These are phyloP conservation scores for Ips typographus DNA, from an alignment of 1,140 invertebrate species.

Conservation along the genomic window DNA sequence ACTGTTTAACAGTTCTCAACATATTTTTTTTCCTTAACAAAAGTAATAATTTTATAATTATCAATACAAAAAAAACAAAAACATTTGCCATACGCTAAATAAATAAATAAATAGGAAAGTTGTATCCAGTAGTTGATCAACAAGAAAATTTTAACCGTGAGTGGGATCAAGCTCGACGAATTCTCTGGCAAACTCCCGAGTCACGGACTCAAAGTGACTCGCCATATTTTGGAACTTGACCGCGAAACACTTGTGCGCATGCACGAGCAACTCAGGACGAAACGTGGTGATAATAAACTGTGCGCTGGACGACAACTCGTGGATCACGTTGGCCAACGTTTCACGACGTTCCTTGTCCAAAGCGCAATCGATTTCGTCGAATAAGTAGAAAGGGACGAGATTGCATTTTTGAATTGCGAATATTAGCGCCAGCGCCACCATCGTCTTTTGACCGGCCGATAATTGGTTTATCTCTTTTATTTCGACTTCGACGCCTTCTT, in stretches of 20 bases:
- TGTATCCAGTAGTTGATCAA: too few species aligned
- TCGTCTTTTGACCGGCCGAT: conserved; percentile 97
- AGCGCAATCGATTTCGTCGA: conserved; percentile 99
- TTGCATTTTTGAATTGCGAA: conserved; percentile 99
- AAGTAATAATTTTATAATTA: neutral
- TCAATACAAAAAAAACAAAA: too few species aligned
- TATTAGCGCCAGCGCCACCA: conserved; percentile 95
- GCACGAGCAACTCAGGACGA: conserved; percentile 93
- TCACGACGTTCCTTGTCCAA: conserved; percentile 96
- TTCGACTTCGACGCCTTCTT: conserved; percentile 74
- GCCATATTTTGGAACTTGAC: conserved; percentile 99
- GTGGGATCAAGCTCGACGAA: conserved; percentile 96
- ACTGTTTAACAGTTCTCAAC: too few species aligned
- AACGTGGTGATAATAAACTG: conserved; percentile 99
- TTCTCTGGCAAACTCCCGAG: conserved; percentile 91
- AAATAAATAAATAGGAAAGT: too few species aligned
- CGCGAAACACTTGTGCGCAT: conserved; percentile 99
- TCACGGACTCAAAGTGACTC: conserved; percentile 87
- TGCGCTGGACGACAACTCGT: conserved; percentile 90
- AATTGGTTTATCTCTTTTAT: conserved; percentile 99
- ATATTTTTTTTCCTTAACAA: neutral
- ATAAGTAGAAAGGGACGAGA: conserved; percentile 98
- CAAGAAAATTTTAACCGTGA: conserved; percentile 19
- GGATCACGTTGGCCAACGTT: conserved; percentile 98
- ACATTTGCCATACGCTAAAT: too few species aligned